Percentiles rank a stretch among this genome's conserved stretches.
Conservation (phyloP, 2,888 invertebrate genomes). For the Lochmaea capreae region DNA sequence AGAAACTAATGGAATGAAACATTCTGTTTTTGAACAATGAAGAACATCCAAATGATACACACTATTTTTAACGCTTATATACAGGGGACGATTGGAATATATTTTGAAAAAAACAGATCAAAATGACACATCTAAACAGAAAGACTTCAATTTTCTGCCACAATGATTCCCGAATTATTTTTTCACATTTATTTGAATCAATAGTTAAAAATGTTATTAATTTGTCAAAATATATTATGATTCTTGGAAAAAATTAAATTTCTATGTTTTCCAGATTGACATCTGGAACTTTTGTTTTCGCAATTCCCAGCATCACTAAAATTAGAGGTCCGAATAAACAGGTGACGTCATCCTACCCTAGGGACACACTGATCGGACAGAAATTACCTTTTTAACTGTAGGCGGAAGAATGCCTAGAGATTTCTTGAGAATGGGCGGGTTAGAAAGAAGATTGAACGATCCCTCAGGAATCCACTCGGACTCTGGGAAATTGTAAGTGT, state of each 20-base stretch:
- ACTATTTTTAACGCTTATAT: too few relatives aligned
- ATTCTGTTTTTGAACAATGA: too few relatives aligned
- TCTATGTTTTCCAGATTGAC: not conserved
- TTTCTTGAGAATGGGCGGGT: slow-evolving; percentile 60
- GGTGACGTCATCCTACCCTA: slow-evolving; percentile 60
- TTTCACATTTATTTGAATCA: too few relatives aligned
- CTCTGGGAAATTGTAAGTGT: slow-evolving; percentile 48
- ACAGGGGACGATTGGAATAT: too few relatives aligned
- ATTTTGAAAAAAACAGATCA: too few relatives aligned
- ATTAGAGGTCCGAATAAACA: slow-evolving; percentile 55
- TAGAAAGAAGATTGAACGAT: slow-evolving; percentile 64
- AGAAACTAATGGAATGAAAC: too few relatives aligned
- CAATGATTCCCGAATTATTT: too few relatives aligned
- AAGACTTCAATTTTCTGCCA: too few relatives aligned
- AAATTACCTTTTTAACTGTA: slow-evolving; percentile 67
- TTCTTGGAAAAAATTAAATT: not conserved
- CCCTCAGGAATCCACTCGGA: slow-evolving; percentile 59
- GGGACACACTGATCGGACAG: slow-evolving; percentile 61
- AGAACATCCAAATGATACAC: too few relatives aligned
- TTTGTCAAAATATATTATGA: not conserved
- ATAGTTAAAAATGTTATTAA: too few relatives aligned
- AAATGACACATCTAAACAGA: too few relatives aligned
- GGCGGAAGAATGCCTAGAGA: slow-evolving; percentile 61
- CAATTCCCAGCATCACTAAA: slow-evolving; percentile 42
- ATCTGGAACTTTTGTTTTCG: not conserved